Base-by-base conservation (phyloP, 1,140 invertebrate species). In the Tetragonula clypearis region DNA sequence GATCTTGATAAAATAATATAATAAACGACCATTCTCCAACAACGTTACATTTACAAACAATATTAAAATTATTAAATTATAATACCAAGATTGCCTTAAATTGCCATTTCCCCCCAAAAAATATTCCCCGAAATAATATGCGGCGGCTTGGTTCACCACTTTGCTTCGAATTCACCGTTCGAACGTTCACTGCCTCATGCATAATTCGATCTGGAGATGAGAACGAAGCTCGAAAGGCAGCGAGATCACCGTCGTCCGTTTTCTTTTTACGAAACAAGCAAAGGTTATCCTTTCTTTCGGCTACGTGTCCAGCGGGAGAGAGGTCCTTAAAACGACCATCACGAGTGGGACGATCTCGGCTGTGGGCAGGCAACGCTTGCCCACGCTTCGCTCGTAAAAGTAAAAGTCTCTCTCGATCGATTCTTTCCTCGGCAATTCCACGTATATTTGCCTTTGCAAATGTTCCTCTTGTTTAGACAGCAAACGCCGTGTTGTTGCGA, bases 311-410 rank as follows among this genome's bases (percentile, higher is more conserved):
- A 30, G 17, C 35, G 0, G 41, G 3, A 58, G 23, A 65, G 19
- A 73, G 62, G 53, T 53, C 58, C 58, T 86, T 77, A 66, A 53
- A 55, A 49, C 30, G 58, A 69, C 23, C 15, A 69, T 60, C 73
- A 81, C 78, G 92, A 91, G 91, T 93, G 89, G 92, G 89, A 79
- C 68, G 90, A 89, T 49, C 55, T 77, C 88, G 8, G 41, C 23
- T 81, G 88, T 88, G 92, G 89, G 91, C 85, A 92, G 89, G 88
- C 84, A 88, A 80, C 81, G 84, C 90, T 30, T 91, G 88, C 92
- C 91, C 90, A 92, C 90, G 89, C 92, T 88, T 68, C 73, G 81
- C 90, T 92, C 87, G 83, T 91, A 93, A 93, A 93, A 93, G 92
- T 93, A 93, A 93, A 93, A 93, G 92, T 93, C 83, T 26, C 83